Evolutionary conservation across 2,797 vertebrate genomes (phyloP).

Genomic region (Lophotriccus pileatus): DNA sequence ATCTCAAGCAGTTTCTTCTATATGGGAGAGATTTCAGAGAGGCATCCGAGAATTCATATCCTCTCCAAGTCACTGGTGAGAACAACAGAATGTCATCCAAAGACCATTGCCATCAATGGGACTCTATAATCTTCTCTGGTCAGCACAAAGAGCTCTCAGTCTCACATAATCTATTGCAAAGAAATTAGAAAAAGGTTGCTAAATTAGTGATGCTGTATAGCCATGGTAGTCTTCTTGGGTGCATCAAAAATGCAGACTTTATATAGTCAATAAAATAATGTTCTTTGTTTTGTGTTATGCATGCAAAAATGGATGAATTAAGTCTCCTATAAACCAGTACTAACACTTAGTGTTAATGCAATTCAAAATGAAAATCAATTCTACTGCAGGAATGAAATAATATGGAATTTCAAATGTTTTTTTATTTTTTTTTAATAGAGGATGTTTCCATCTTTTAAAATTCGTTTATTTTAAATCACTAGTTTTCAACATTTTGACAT

Average conservation of each 20-base stretch:
- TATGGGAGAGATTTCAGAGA: background rate
- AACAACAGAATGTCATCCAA: background rate
- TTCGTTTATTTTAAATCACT: background rate
- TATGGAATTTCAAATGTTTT: background rate
- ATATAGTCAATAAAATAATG: background rate
- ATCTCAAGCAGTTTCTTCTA: conserved; percentile 1
- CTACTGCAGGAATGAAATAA: background rate
- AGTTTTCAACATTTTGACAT: background rate
- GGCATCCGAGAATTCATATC: conserved; percentile 2
- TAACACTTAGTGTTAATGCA: background rate
- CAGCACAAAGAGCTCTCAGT: background rate
- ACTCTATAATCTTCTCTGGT: background rate
- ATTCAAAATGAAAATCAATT: background rate
- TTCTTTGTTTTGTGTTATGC: background rate
- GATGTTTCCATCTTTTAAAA: background rate
- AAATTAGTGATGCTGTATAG: background rate
- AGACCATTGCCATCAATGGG: background rate
- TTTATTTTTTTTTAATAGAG: background rate
- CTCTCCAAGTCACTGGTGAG: background rate
- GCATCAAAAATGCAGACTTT: background rate
- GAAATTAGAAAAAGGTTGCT: background rate
- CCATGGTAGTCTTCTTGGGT: background rate
- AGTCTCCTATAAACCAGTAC: background rate
- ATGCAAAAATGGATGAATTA: background rate
- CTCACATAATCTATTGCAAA: background rate